Base-by-base conservation (phyloP, 1,140 invertebrate genomes). In the Euwallacea similis region DNA sequence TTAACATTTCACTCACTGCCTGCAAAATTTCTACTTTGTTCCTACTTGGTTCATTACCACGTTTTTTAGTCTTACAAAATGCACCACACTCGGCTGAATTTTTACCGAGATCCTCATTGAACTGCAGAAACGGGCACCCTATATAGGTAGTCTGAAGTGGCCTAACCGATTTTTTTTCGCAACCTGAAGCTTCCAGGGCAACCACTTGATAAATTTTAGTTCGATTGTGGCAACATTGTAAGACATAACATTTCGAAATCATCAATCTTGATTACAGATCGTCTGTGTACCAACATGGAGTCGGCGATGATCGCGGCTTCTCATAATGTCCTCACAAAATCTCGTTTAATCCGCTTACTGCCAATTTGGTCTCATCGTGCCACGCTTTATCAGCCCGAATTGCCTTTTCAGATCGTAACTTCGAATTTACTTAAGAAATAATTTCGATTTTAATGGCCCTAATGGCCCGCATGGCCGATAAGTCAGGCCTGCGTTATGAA, bases 361-460 rank as follows among this genome's bases (percentile, higher is more conserved):
- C 71, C 71, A 72, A 72, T 72, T 72, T 72, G 71, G 63, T 33
- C 62, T 64, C 65, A 63, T 62, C 65, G 46, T 54, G 65, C 44
- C 16, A 64, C 71, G 65, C 46, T 71, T 71, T 71, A 71, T 71
- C 71, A 50, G 58, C 46, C 71, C 33, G 65, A 72, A 72, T 67
- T 72, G 65, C 71, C 69, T 71, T 66, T 66, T 66, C 56, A 64
- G 69, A 66, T 72, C 71, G 71, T 72, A 72, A 72, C 66, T 72
- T 63, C 71, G 65, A 72, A 68, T 67, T 72, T 72, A 72, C 71
- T 72, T 72, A 72, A 72, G 71, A 68, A 72, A 72, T 68, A 68
- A 72, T 72, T 72, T 68, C 65, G 65, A 72, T 72, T 72, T 72
- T 72, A 72, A 72, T 72, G 71, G 71, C 64, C 60, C 67, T 72